A percentile compares a stretch with the other conserved stretches of the same genome.
phyloP scores from a whole-genome alignment of 2,797 vertebrate genomes.

The Borostomias antarcticus region DNA sequence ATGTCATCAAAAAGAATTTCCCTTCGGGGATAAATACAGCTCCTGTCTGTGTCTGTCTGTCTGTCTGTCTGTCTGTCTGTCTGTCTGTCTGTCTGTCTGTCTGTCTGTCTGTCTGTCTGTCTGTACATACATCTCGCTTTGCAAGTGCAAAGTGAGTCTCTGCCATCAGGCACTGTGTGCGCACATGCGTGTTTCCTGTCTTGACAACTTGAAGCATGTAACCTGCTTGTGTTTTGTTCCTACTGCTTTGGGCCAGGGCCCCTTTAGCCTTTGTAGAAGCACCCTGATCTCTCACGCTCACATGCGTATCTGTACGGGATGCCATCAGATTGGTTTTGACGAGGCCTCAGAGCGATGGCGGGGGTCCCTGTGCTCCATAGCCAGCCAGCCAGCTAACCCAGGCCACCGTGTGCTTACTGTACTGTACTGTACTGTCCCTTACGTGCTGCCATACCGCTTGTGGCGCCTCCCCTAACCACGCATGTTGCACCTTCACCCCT shows the following conservation, averaged over 20 bases:
- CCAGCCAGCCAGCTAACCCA: constrained; percentile 21
- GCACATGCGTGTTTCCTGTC: neutral
- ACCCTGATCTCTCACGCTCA: too few relatives aligned
- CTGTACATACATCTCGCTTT: too few relatives aligned
- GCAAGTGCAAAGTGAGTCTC: too few relatives aligned
- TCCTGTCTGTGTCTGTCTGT: neutral
- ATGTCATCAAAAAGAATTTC: too few relatives aligned
- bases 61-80: too few relatives aligned
- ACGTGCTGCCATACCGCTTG: constrained; percentile 68
- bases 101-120: neutral
- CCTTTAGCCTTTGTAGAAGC: too few relatives aligned
- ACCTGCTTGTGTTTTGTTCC: neutral
- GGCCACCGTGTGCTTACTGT: constrained; percentile 29
- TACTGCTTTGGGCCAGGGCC: constrained; percentile 5
- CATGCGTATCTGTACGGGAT: too few relatives aligned
- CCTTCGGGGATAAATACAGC: too few relatives aligned
- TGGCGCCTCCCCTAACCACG: constrained; percentile 86
- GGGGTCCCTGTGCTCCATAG: too few relatives aligned
- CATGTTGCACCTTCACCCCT: constrained; percentile 90
- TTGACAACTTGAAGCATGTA: neutral
- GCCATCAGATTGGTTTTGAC: too few relatives aligned
- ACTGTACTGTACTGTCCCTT: constrained; percentile 18
- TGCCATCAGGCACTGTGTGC: too few relatives aligned
- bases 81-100: constrained; percentile 24
- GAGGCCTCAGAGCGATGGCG: too few relatives aligned